A percentile compares a stretch with the other conserved stretches of the same genome.
These are phyloP conservation scores for Reticulitermes speratus DNA, from an alignment of 1,140 invertebrate species.

Conservation along the genomic window DNA sequence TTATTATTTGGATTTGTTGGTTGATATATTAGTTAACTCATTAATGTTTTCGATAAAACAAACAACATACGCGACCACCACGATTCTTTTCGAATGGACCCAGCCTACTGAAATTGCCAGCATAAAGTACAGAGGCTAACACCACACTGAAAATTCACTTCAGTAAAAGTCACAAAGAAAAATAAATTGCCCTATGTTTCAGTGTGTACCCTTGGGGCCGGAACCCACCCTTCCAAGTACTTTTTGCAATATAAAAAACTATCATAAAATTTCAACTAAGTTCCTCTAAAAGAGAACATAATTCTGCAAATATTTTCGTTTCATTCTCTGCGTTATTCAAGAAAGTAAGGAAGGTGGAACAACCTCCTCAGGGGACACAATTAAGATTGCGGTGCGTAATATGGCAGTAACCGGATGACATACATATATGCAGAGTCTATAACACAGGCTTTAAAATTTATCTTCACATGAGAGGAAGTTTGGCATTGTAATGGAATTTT, in stretches of 20 bases:
- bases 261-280: background rate
- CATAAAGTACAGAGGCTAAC: background rate
- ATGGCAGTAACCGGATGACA: background rate
- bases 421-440: background rate
- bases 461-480: background rate
- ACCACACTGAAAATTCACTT: background rate
- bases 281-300: background rate
- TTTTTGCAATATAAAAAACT: background rate
- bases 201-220: background rate
- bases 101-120: background rate
- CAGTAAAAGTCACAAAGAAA: background rate
- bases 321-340: background rate
- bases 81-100: too few relatives aligned
- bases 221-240: background rate
- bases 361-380: background rate
- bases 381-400: background rate
- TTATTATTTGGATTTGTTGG: too few relatives aligned
- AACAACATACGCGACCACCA: too few relatives aligned
- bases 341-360: background rate
- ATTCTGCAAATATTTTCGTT: background rate
- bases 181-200: background rate
- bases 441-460: background rate
- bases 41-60: too few relatives aligned
- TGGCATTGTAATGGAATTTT: background rate
- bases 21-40: too few relatives aligned